Conservation (phyloP, 2,797 vertebrate genomes). For the Sandelia bainsii region DNA sequence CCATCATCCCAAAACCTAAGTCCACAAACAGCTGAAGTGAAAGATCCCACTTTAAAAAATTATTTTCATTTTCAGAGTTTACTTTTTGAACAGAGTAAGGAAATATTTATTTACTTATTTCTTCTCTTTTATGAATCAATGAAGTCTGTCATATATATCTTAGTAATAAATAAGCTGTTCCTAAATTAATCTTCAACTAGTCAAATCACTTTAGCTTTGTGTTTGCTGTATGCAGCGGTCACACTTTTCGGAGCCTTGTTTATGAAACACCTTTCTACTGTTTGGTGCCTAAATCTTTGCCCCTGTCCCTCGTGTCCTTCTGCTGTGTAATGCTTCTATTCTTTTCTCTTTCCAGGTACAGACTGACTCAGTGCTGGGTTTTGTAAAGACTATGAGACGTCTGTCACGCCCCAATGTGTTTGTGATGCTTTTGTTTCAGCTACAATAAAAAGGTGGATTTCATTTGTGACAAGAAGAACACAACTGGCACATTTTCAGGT, state of each 20-base stretch:
- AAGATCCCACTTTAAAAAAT: background rate
- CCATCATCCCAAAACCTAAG: background rate
- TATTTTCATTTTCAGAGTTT: background rate
- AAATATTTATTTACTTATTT: background rate
- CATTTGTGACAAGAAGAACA: background rate
- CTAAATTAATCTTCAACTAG: background rate
- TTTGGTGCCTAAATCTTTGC: background rate
- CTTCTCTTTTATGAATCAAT: background rate
- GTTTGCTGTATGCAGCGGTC: background rate
- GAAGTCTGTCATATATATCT: background rate
- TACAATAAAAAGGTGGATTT: no score
- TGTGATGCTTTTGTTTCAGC: no score
- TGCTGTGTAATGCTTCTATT: background rate
- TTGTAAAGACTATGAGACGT: background rate
- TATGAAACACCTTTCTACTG: background rate
- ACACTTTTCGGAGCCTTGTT: background rate
- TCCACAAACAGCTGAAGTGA: background rate
- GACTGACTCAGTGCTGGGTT: background rate
- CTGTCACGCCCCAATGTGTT: slow-evolving; percentile 8
- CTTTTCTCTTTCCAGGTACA: background rate
- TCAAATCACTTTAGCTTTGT: background rate
- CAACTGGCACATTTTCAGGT: background rate
- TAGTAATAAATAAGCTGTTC: background rate
- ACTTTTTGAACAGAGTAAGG: background rate
- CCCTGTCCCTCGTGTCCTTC: background rate